These are phyloP conservation scores for Taxidea taxus DNA, from an alignment of 2,113 vertebrate species.

Conservation along the genomic window DNA sequence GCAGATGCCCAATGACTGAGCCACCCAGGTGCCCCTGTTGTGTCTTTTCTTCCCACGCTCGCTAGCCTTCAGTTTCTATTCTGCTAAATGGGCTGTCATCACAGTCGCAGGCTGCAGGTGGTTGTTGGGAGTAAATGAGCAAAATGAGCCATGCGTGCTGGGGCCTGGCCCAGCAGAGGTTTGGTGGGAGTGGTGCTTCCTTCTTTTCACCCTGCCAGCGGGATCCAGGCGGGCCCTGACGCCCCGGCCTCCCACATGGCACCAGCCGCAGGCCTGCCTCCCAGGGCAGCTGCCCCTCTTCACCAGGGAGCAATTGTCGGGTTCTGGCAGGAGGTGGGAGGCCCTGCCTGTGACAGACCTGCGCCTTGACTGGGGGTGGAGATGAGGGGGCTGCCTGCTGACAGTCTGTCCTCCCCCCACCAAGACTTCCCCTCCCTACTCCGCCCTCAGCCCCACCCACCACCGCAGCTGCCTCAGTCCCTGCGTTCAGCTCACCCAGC, in stretches of 20 bases:
- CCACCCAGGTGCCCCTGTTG: background rate
- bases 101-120: background rate
- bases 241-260: background rate
- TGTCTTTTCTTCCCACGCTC: background rate
- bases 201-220: background rate
- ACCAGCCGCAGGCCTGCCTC: background rate
- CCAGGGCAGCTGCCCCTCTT: background rate
- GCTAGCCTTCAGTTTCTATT: background rate
- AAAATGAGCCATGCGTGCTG: background rate
- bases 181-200: background rate
- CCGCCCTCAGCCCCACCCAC: background rate
- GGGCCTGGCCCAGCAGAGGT: background rate
- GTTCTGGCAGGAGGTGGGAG: background rate
- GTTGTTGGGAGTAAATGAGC: background rate
- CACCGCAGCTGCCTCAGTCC: background rate
- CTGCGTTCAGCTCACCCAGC: background rate
- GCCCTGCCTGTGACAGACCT: fast-evolving
- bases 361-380: background rate
- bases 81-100: background rate
- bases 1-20: too few species aligned
- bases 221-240: background rate
- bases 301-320: fast-evolving
- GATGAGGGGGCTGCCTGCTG: background rate
- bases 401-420: background rate
- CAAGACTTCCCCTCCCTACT: background rate